Evolutionary conservation across 2,113 vertebrate genomes (phyloP).

Genomic region (Zosterops borbonicus): DNA sequence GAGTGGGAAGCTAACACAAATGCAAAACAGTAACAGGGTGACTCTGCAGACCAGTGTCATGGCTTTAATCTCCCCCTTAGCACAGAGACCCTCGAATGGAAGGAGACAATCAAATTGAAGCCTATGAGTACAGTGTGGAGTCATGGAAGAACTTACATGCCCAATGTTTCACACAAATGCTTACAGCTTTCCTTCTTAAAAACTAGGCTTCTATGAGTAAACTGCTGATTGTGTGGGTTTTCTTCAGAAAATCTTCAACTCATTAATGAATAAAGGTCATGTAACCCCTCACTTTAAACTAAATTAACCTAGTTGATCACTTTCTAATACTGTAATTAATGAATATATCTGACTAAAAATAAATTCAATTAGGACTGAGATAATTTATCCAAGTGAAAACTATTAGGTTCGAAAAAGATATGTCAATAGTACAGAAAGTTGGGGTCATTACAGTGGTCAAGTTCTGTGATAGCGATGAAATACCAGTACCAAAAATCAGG

Average conservation of each 20-base stretch:
- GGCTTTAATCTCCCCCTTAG: neutral
- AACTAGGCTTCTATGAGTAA: neutral
- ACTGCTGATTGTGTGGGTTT: neutral
- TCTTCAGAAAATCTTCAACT: neutral
- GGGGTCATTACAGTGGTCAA: neutral
- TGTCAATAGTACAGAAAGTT: neutral
- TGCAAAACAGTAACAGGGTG: neutral
- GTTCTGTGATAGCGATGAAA: neutral
- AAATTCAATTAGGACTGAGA: neutral
- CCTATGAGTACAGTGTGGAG: accelerated
- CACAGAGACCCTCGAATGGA: neutral
- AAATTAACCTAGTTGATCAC: neutral
- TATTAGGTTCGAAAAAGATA: neutral
- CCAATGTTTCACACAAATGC: accelerated
- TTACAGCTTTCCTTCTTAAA: neutral
- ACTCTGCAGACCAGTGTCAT: neutral
- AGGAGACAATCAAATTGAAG: neutral
- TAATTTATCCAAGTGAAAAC: neutral
- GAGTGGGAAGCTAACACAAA: neutral
- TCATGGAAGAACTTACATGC: accelerated
- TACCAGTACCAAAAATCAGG: neutral
- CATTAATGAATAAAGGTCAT: neutral
- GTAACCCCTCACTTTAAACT: neutral
- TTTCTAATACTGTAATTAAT: neutral
- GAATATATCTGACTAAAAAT: neutral